Evolutionary conservation across 2,797 vertebrate species (phyloP).

Genomic region (Miichthys miiuy): DNA sequence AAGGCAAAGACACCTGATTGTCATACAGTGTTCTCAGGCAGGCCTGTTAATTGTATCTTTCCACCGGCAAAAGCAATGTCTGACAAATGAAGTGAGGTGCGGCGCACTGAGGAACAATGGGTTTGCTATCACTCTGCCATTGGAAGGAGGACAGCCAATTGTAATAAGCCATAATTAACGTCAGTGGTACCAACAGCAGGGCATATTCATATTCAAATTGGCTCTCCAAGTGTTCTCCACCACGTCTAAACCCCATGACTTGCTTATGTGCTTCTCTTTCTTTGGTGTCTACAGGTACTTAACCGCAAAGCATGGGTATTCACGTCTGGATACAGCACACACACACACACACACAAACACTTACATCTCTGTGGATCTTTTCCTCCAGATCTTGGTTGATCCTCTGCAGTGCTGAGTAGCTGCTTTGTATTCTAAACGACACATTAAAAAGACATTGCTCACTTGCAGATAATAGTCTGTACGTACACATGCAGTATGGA

Average conservation of each 20-base stretch:
- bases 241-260: constrained; percentile 42
- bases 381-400: constrained; percentile 99
- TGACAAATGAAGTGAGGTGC: constrained; percentile 76
- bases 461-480: constrained; percentile 41
- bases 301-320: constrained; percentile 21
- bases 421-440: constrained; percentile 93
- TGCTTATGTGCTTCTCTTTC: constrained; percentile 28
- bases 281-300: constrained; percentile 46
- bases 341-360: constrained; percentile 57
- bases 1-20: constrained; percentile 67
- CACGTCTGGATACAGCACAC: constrained; percentile 4
- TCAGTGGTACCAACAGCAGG: constrained; percentile 73
- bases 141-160: constrained; percentile 80
- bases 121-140: constrained; percentile 70
- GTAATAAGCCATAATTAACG: constrained; percentile 83
- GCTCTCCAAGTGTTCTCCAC: constrained; percentile 42
- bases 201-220: constrained; percentile 77
- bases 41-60: constrained; percentile 78
- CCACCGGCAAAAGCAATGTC: constrained; percentile 58
- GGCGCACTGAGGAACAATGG: constrained; percentile 72
- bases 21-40: constrained; percentile 62
- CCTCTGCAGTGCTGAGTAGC: constrained; percentile 96
- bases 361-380: constrained; percentile 96
- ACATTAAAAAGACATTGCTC: constrained; percentile 59
- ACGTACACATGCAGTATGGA: not conserved